These are phyloP conservation scores for Heloderma charlesbogerti DNA, from an alignment of 2,113 vertebrate species.

Conservation along the genomic window DNA sequence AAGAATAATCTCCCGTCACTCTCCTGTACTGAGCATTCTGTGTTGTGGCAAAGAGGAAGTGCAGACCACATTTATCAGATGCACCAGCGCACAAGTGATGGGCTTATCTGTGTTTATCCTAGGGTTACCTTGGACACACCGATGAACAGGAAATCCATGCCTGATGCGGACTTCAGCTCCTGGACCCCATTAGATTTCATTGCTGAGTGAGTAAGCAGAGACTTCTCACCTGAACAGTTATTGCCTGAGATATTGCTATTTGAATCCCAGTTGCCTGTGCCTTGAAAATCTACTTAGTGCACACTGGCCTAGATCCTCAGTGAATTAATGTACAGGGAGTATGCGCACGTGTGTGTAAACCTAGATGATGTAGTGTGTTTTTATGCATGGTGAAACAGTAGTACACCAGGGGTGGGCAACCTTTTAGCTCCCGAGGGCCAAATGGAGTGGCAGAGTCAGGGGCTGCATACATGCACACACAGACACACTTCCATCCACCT, in stretches of 20 bases:
- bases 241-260: background rate
- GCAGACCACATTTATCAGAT: constrained; percentile 24
- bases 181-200: constrained; percentile 96
- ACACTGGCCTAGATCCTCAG: background rate
- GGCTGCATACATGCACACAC: too few species aligned
- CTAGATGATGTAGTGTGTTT: background rate
- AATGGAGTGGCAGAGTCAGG: too few species aligned
- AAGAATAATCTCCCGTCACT: background rate
- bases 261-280: background rate
- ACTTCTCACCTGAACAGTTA: background rate
- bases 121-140: constrained; percentile 98
- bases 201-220: constrained; percentile 87
- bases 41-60: background rate
- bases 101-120: constrained; percentile 64
- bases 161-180: constrained; percentile 90
- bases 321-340: background rate
- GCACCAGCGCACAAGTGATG: constrained; percentile 19
- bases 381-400: background rate
- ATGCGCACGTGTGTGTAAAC: background rate
- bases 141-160: constrained; percentile 97
- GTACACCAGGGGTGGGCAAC: too few species aligned
- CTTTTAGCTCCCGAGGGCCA: too few species aligned
- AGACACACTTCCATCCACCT: too few species aligned
- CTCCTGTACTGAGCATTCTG: background rate
- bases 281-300: background rate